Evolutionary conservation across 1,140 invertebrate species (phyloP).

Genomic region (Temnothorax nylanderi): DNA sequence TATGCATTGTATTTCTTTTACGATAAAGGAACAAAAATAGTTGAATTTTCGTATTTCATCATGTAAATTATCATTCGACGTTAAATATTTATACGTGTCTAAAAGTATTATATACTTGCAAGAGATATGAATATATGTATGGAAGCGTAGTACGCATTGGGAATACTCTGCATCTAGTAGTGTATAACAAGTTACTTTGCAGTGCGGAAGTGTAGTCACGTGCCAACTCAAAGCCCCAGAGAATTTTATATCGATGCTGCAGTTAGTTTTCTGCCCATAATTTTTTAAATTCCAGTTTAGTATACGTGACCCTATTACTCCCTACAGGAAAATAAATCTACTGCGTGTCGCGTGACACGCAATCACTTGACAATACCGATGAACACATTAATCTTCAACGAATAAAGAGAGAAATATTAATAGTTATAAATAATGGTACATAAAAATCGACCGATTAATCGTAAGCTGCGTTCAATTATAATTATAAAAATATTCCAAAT

Average conservation of each 20-base stretch:
- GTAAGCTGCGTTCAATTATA: neutral
- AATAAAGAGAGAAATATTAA: neutral
- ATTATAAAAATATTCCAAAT: neutral
- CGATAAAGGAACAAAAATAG: neutral
- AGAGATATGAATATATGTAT: constrained; percentile 20
- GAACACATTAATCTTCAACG: neutral
- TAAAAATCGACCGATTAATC: neutral
- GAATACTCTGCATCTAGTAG: constrained; percentile 17
- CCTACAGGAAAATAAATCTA: constrained; percentile 11
- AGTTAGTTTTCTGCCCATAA: constrained; percentile 38
- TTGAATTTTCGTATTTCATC: neutral
- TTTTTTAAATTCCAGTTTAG: constrained; percentile 21
- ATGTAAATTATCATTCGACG: constrained; percentile 1
- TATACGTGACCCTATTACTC: constrained; percentile 13
- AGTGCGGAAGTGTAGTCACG: constrained; percentile 37
- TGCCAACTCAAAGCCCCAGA: constrained; percentile 32
- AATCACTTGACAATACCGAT: neutral
- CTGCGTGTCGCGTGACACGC: neutral
- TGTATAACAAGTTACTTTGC: constrained; percentile 49
- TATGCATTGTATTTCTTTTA: neutral
- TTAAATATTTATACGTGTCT: neutral
- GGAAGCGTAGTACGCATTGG: neutral
- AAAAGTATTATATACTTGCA: constrained; percentile 23
- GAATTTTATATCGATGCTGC: constrained; percentile 46
- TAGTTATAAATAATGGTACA: neutral